phyloP scores from a whole-genome alignment of 2,797 vertebrate species.

The Tragopan temminckii region DNA sequence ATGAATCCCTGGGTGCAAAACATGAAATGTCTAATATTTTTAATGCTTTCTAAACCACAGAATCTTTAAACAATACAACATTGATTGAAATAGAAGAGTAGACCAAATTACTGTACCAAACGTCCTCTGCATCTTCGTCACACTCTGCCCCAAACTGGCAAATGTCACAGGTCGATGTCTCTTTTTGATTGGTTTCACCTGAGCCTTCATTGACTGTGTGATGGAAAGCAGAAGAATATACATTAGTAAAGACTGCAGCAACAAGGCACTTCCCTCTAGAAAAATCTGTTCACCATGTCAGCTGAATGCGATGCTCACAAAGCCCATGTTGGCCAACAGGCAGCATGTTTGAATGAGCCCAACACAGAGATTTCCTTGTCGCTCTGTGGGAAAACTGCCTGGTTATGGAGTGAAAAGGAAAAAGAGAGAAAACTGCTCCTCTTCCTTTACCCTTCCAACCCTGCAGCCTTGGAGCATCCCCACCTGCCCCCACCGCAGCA shows the following conservation, averaged over 20 bases:
- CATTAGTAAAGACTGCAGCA: constrained; percentile 48
- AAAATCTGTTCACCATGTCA: background rate
- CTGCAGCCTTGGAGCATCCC: background rate
- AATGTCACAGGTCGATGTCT: constrained; percentile 98
- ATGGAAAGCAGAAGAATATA: constrained; percentile 55
- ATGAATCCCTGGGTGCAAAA: background rate
- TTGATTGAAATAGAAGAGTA: constrained; percentile 50
- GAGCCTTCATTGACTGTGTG: constrained; percentile 94
- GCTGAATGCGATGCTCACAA: rapidly evolving
- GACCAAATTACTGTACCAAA: constrained; percentile 87
- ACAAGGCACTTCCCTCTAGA: constrained; percentile 24
- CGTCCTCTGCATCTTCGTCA: constrained; percentile 98
- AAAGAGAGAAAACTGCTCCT: background rate
- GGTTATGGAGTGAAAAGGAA: background rate
- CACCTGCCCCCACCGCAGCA: too few relatives aligned
- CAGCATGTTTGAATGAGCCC: rapidly evolving
- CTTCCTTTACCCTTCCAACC: background rate
- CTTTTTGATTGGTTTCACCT: constrained; percentile 95
- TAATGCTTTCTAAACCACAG: background rate
- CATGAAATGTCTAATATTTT: background rate
- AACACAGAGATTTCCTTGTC: background rate
- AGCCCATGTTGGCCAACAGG: background rate
- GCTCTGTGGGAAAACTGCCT: background rate
- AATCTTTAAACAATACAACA: constrained; percentile 49
- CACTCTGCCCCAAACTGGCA: constrained; percentile 99